These are phyloP conservation scores for Eupelmus urozonus DNA, from an alignment of 2,888 invertebrate species.

Conservation along the genomic window DNA sequence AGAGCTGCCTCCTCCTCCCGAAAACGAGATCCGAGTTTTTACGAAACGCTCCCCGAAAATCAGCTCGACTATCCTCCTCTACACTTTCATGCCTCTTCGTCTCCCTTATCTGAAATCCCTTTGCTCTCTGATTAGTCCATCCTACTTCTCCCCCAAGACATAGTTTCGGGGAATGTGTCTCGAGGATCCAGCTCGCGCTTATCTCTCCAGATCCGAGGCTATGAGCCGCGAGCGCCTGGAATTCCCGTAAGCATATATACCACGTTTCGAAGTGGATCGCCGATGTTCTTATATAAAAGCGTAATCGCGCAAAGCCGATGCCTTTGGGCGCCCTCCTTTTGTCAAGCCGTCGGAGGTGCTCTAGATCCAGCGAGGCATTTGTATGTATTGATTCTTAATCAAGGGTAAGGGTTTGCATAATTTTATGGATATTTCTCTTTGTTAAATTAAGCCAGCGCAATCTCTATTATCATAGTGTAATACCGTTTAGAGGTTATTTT, in stretches of 20 bases:
- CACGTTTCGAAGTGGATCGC: background rate
- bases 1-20: background rate
- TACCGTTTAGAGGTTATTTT: too few relatives aligned
- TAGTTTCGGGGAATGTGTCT: constrained; percentile 38
- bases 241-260: background rate
- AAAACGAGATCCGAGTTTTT: constrained; percentile 28
- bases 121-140: constrained; percentile 45
- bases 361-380: background rate
- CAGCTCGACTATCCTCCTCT: background rate
- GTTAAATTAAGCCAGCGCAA: too few relatives aligned
- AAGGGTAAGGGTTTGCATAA: too few relatives aligned
- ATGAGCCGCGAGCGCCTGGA: constrained; percentile 25
- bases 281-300: background rate
- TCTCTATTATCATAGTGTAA: too few relatives aligned
- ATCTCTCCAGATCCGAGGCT: constrained; percentile 26
- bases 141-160: constrained; percentile 6
- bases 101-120: constrained; percentile 50
- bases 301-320: background rate
- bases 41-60: constrained; percentile 17
- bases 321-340: constrained; percentile 4
- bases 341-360: background rate
- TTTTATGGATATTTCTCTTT: too few relatives aligned
- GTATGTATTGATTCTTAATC: too few relatives aligned
- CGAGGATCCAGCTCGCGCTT: constrained; percentile 16
- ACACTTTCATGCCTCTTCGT: constrained; percentile 23